These are phyloP conservation scores for Phoenoteleia sp. DNA, from an alignment of 2,888 invertebrate genomes.

Conservation along the genomic window DNA sequence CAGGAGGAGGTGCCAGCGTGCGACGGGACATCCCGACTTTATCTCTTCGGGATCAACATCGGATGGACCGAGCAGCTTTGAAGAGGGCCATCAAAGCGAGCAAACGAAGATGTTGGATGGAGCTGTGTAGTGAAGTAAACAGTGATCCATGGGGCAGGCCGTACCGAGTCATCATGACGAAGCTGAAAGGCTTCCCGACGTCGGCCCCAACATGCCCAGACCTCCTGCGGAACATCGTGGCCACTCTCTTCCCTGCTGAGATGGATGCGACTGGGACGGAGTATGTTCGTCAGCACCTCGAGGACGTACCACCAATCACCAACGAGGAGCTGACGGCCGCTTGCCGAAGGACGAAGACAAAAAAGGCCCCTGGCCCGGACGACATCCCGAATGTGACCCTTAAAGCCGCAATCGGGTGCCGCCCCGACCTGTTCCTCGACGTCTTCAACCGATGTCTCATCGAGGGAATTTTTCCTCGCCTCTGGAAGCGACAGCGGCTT, in stretches of 20 bases:
- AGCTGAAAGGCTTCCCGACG: constrained; percentile 31
- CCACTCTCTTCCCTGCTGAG: constrained; percentile 56
- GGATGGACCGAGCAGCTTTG: not conserved
- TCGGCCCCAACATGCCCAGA: constrained; percentile 56
- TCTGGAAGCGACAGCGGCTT: no score
- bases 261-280: not conserved
- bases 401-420: not conserved
- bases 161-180: constrained; percentile 15
- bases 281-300: not conserved
- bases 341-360: not conserved
- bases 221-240: constrained; percentile 60
- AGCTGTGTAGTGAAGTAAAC: not conserved
- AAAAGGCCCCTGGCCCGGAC: constrained; percentile 29
- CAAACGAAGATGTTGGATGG: not conserved
- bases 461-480: no score
- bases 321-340: not conserved
- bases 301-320: not conserved
- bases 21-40: constrained; percentile 6
- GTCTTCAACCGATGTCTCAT: not conserved
- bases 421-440: not conserved
- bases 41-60: constrained; percentile 13
- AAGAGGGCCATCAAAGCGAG: not conserved
- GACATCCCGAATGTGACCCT: not conserved
- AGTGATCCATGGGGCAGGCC: constrained; percentile 64
- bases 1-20: constrained; percentile 40